Conservation (phyloP, 1,140 invertebrate genomes). For the Formica selysi region DNA sequence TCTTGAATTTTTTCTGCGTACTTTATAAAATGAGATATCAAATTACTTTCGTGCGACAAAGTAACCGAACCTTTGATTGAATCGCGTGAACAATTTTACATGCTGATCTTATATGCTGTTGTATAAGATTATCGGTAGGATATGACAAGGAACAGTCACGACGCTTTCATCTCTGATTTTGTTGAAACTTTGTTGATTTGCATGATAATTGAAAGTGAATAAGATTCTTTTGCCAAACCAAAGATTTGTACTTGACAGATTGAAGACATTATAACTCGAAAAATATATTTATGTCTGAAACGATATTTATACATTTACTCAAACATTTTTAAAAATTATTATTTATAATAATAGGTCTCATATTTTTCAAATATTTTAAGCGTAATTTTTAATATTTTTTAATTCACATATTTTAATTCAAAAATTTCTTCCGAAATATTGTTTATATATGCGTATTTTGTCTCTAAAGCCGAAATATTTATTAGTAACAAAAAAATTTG, state of each 20-base stretch:
- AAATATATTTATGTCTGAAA: background rate
- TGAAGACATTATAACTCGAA: background rate
- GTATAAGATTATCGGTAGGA: conserved; percentile 70
- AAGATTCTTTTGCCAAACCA: background rate
- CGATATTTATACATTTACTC: background rate
- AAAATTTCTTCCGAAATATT: background rate
- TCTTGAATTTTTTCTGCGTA: conserved; percentile 58
- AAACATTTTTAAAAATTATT: background rate
- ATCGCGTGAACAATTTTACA: conserved; percentile 59
- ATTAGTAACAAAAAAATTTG: background rate
- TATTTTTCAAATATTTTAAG: conserved; percentile 1
- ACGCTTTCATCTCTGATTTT: conserved; percentile 34
- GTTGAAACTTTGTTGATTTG: conserved; percentile 37
- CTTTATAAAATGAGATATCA: conserved; percentile 52
- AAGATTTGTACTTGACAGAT: background rate
- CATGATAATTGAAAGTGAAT: conserved; percentile 10
- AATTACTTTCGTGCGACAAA: conserved; percentile 61
- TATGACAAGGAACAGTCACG: conserved; percentile 59
- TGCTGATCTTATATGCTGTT: conserved; percentile 67
- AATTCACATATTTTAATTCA: background rate
- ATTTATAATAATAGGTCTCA: background rate
- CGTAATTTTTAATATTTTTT: conserved; percentile 2
- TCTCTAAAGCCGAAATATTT: background rate
- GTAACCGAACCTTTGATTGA: conserved; percentile 15
- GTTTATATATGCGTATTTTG: background rate